These are phyloP conservation scores for Philopedon plagiatum DNA, from an alignment of 2,888 invertebrate genomes.

Conservation along the genomic window DNA sequence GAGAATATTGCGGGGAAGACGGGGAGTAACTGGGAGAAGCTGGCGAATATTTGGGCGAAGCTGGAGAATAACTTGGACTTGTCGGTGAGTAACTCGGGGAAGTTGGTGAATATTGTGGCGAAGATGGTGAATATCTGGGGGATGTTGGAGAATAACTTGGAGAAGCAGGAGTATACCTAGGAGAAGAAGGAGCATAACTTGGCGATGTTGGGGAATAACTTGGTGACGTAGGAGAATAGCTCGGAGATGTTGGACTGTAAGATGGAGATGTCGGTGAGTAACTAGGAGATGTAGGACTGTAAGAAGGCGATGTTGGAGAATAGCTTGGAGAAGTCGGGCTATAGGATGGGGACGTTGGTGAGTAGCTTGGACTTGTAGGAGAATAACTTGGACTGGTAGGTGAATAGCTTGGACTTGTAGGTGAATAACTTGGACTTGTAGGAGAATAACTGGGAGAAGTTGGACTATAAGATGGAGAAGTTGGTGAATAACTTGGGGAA, in stretches of 20 bases:
- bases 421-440: slow-evolving; percentile 80
- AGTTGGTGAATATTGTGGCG: slow-evolving; percentile 88
- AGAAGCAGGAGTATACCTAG: slow-evolving; percentile 80
- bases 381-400: slow-evolving; percentile 80
- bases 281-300: slow-evolving; percentile 84
- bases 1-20: slow-evolving; percentile 78
- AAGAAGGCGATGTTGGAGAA: slow-evolving; percentile 85
- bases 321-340: slow-evolving; percentile 85
- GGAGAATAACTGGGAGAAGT: slow-evolving; percentile 78
- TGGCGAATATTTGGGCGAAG: slow-evolving; percentile 80
- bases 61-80: slow-evolving; percentile 84
- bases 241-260: slow-evolving; percentile 83
- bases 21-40: slow-evolving; percentile 77
- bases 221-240: slow-evolving; percentile 78
- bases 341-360: slow-evolving; percentile 77
- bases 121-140: slow-evolving; percentile 86
- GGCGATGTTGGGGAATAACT: slow-evolving; percentile 85
- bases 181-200: slow-evolving; percentile 87
- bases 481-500: slow-evolving; percentile 80
- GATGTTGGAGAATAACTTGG: slow-evolving; percentile 86
- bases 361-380: slow-evolving; percentile 74
- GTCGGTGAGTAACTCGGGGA: slow-evolving; percentile 90
- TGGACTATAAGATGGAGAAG: slow-evolving; percentile 84
- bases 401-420: slow-evolving; percentile 79
- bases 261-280: slow-evolving; percentile 86